Percentiles rank a stretch among this genome's conserved stretches.
These are phyloP conservation scores for Zaprionus davidi DNA, from an alignment of 1,140 invertebrate genomes.

Conservation along the genomic window DNA sequence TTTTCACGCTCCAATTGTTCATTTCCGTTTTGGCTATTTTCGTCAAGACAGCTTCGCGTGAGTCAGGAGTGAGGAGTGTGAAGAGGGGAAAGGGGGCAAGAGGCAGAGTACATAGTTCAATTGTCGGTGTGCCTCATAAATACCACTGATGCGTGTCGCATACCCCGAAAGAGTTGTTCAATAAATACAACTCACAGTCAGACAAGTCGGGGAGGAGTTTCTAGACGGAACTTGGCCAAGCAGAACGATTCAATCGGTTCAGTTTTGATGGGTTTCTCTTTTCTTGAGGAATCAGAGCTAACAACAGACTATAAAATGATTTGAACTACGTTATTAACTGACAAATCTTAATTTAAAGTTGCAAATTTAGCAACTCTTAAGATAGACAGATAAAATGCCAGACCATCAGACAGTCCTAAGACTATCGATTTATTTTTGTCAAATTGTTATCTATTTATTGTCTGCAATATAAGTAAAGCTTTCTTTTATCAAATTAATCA, in stretches of 20 bases:
- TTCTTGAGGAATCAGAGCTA: not conserved
- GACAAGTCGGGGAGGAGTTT: conserved; percentile 7
- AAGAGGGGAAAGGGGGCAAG: not conserved
- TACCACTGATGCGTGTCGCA: conserved; percentile 26
- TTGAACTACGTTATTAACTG: not conserved
- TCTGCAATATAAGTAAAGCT: too few species aligned
- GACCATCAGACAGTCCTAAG: too few species aligned
- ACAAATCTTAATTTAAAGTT: not conserved
- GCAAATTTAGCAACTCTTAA: too few species aligned
- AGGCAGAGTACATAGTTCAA: not conserved
- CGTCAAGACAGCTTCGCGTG: not conserved
- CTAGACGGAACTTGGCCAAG: not conserved
- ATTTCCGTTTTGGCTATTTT: conserved; percentile 68
- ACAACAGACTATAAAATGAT: not conserved
- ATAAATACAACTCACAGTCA: conserved; percentile 1
- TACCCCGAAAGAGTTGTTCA: not conserved
- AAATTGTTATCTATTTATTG: too few species aligned
- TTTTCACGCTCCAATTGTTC: conserved; percentile 77
- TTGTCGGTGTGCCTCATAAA: conserved; percentile 4
- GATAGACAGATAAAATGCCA: too few species aligned
- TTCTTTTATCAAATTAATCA: too few species aligned
- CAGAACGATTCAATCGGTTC: conserved; percentile 8
- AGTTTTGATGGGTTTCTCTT: not conserved
- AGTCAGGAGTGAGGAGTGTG: not conserved
- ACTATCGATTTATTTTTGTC: too few species aligned